Percentiles rank a stretch among this genome's conserved stretches.
These are phyloP conservation scores for Drosophila tripunctata DNA, from an alignment of 2,888 invertebrate species.

Conservation along the genomic window DNA sequence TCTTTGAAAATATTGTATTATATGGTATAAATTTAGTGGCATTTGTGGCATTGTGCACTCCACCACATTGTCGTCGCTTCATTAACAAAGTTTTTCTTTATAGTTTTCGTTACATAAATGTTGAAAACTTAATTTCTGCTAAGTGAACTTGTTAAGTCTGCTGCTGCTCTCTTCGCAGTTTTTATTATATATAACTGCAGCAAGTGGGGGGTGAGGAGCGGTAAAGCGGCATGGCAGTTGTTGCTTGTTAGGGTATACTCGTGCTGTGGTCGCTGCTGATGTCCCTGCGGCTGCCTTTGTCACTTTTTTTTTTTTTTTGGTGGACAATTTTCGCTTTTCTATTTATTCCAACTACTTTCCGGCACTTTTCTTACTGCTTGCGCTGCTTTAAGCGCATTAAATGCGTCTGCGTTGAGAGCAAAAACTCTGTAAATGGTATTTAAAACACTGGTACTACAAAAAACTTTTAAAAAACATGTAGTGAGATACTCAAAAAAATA, in stretches of 20 bases:
- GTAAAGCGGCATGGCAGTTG: background rate
- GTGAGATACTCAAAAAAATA: background rate
- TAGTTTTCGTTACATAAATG: constrained; percentile 78
- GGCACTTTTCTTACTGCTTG: constrained; percentile 5
- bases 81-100: constrained; percentile 76
- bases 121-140: constrained; percentile 77
- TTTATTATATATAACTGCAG: constrained; percentile 19
- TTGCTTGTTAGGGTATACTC: background rate
- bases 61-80: constrained; percentile 76
- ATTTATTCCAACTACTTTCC: background rate
- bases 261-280: background rate
- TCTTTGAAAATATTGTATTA: too few species aligned
- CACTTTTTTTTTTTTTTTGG: too few species aligned
- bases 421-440: constrained; percentile 36
- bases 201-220: background rate
- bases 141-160: constrained; percentile 79
- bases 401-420: constrained; percentile 24
- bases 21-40: constrained; percentile 29
- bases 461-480: constrained; percentile 33
- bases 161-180: constrained; percentile 30
- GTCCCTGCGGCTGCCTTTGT: constrained; percentile 61
- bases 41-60: constrained; percentile 52
- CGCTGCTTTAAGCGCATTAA: constrained; percentile 66
- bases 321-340: constrained; percentile 25
- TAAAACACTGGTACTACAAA: constrained; percentile 27